phyloP scores from a whole-genome alignment of 2,797 vertebrate genomes.

The Columba guinea region DNA sequence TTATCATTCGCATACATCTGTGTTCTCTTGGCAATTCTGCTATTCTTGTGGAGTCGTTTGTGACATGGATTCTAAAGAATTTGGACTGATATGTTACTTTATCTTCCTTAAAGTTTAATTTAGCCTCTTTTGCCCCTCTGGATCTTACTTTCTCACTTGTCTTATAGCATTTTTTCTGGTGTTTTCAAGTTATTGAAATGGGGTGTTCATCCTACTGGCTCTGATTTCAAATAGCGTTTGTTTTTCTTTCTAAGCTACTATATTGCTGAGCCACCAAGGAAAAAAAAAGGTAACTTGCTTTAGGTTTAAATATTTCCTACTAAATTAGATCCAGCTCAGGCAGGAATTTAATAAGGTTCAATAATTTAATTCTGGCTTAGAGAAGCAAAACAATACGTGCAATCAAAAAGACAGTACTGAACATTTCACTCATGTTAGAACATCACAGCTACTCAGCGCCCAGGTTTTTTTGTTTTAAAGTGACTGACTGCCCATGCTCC shows the following conservation, averaged over 20 bases:
- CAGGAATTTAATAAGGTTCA: conserved; percentile 50
- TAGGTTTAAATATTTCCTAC: conserved; percentile 64
- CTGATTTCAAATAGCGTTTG: conserved; percentile 18
- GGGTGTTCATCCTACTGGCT: background rate
- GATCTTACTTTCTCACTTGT: background rate
- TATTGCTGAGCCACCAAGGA: conserved; percentile 27
- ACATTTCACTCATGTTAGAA: background rate
- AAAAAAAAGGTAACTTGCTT: conserved; percentile 35
- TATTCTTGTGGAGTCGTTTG: conserved; percentile 1
- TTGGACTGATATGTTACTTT: conserved; percentile 3
- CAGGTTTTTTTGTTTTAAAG: background rate
- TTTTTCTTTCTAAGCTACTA: conserved; percentile 29
- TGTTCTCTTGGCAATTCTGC: conserved; percentile 41
- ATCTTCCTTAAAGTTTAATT: conserved; percentile 40
- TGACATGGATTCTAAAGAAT: conserved; percentile 50
- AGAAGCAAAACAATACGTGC: conserved; percentile 37
- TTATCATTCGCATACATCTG: background rate
- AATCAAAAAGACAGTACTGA: conserved; percentile 16
- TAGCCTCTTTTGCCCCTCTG: conserved; percentile 11
- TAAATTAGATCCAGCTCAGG: conserved; percentile 54
- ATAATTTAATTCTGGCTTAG: conserved; percentile 55
- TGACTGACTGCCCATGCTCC: background rate
- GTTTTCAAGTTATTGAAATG: conserved; percentile 9
- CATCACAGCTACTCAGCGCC: conserved; percentile 11
- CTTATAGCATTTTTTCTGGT: background rate